Percentiles rank a stretch among this genome's conserved stretches.
Evolutionary conservation across 37 sponge, comb jelly and placozoan genomes (phyloP).

Genomic region (Aplysina aerophoba): DNA sequence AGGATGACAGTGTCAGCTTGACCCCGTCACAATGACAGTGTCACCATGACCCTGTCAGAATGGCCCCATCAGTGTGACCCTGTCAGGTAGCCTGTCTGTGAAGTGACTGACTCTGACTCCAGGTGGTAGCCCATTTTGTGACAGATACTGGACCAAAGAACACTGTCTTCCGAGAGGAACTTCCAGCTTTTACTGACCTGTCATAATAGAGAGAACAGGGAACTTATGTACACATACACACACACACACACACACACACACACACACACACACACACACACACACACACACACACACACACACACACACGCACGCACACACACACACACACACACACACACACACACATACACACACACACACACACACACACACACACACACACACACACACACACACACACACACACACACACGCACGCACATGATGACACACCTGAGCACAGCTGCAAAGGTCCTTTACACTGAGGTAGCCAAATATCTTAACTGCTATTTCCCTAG

Average conservation of each 20-base stretch:
- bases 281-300: not conserved
- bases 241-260: not conserved
- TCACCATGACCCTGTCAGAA: too few relatives aligned
- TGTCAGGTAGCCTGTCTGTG: not conserved
- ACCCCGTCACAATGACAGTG: too few relatives aligned
- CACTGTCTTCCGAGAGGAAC: conserved; percentile 75
- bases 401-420: too few relatives aligned
- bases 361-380: not conserved
- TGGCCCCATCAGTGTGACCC: too few relatives aligned
- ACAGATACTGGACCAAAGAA: conserved; percentile 61
- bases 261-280: conserved; percentile 5
- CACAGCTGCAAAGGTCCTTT: conserved; percentile 66
- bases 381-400: not conserved
- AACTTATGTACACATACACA: not conserved
- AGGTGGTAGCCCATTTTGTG: conserved; percentile 31
- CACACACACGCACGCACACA: too few relatives aligned
- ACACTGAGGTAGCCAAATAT: conserved; percentile 62
- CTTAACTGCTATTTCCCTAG: conserved; percentile 65
- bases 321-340: not conserved
- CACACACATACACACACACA: not conserved
- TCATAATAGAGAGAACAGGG: not conserved
- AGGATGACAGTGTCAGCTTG: too few relatives aligned
- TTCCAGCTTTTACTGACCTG: conserved; percentile 79
- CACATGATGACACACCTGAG: conserved; percentile 30
- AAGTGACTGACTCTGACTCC: conserved; percentile 25